Evolutionary conservation across 2,888 invertebrate genomes (phyloP), one percentile per base, ranked within the genome.

Genomic region (Noctua fimbriata): DNA sequence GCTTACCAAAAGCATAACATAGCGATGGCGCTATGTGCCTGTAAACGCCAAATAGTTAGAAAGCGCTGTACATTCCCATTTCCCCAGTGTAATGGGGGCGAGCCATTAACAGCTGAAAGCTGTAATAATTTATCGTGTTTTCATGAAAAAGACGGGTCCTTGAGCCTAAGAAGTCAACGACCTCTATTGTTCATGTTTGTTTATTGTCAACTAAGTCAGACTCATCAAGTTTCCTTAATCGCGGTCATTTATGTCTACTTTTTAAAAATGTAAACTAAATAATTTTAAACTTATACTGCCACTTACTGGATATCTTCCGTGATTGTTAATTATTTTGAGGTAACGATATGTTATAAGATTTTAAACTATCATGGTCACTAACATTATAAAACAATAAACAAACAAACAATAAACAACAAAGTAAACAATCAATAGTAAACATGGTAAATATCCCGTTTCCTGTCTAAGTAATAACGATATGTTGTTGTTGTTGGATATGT

Each of bases 101-200:
- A 16, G 41, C 18, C 69, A 28, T 12, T 44, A 41, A 28, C 75
- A 5, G 41, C 24, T 41, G 16, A 44, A 55, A 70, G 41, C 55
- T 58, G 32, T 36, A 9, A 12, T 12, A 75, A 44, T 71, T 71
- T 58, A 32, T 75, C 18, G 41, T 18, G 7, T 75, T 55, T 55
- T 70, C n/a, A 21, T 44, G 69, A 75, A 41, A 75, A 47, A 4
- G 16, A 44, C 24, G 44, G 12, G 44, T 44, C 74, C 41, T 65
- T 77, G 65, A 66, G 7, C 16, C 21, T n/a, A 1, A 24, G 28
- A 32, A 49, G 28, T 73, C 18, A 28, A 32, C 28, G 24, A 73
- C 49, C 73, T 36, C 24, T n/a, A 7, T 28, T 10, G 41, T 18
- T 32, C 36, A 32, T 28, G 41, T n/a, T 9, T 41, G 21, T n/a